Evolutionary conservation across 2,797 vertebrate genomes (phyloP).

Genomic region (Pogonophryne albipinna): DNA sequence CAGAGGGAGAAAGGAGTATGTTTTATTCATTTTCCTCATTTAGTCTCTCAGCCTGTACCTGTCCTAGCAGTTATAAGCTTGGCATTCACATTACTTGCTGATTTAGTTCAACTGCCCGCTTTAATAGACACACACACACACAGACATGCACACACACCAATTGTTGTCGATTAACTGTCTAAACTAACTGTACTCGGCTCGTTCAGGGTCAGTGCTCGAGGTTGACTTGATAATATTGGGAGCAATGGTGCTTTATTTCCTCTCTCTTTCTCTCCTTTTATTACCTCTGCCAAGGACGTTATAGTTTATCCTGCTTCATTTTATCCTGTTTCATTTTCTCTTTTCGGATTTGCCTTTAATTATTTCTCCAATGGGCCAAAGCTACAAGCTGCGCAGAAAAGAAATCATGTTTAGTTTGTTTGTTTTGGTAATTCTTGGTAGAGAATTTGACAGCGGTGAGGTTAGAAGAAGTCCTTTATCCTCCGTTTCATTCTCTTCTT

Average conservation of each 20-base stretch:
- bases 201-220: constrained; percentile 25
- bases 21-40: constrained; percentile 99
- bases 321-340: constrained; percentile 4
- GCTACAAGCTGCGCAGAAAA: background rate
- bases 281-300: background rate
- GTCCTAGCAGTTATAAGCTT: constrained; percentile 96
- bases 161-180: constrained; percentile 29
- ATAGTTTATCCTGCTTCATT: background rate
- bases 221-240: background rate
- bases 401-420: background rate
- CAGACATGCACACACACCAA: background rate
- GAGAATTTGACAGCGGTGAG: background rate
- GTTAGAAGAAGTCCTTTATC: background rate
- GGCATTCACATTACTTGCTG: constrained; percentile 96
- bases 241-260: background rate
- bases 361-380: background rate
- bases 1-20: constrained; percentile 76
- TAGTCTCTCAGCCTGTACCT: constrained; percentile 95
- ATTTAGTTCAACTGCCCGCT: constrained; percentile 92
- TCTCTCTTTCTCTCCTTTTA: constrained; percentile 1
- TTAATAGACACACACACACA: constrained; percentile 43
- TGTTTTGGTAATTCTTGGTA: background rate
- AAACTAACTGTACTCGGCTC: constrained; percentile 19
- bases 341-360: constrained; percentile 22
- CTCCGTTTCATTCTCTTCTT: constrained; percentile 10